phyloP scores from a whole-genome alignment of 2,797 vertebrate genomes.

The Enteromius argenteus region DNA sequence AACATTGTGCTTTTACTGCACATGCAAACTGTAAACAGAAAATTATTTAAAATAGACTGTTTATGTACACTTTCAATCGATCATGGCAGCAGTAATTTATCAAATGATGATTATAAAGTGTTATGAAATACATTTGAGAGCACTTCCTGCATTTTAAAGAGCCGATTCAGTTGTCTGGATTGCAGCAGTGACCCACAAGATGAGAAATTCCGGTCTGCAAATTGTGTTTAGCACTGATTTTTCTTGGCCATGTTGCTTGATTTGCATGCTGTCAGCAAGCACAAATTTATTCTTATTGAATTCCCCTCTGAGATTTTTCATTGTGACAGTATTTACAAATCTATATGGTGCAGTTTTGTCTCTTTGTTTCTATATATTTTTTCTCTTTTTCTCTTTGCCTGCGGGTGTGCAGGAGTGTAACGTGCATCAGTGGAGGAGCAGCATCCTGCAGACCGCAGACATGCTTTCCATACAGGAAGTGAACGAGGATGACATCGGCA shows the following conservation, averaged over 20 bases:
- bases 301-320: conserved; percentile 17
- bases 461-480: conserved; percentile 92
- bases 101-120: conserved; percentile 2
- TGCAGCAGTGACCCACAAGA: neutral
- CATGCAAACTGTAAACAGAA: conserved; percentile 45
- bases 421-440: conserved; percentile 90
- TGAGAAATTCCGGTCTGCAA: neutral
- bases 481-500: conserved; percentile 97
- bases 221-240: conserved; percentile 11
- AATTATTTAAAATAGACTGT: conserved; percentile 65
- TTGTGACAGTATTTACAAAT: neutral
- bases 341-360: neutral
- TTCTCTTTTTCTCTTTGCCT: conserved; percentile 43
- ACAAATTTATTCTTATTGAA: conserved; percentile 7
- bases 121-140: neutral
- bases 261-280: conserved; percentile 7
- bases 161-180: neutral
- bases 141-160: conserved; percentile 13
- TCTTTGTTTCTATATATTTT: conserved; percentile 7
- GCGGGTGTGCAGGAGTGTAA: conserved; percentile 86
- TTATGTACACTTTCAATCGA: conserved; percentile 29
- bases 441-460: conserved; percentile 88
- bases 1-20: conserved; percentile 22
- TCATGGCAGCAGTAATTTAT: conserved; percentile 10
- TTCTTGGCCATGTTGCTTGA: neutral